Base-by-base conservation (phyloP, 2,888 invertebrate species). In the Girardia tigrina region DNA sequence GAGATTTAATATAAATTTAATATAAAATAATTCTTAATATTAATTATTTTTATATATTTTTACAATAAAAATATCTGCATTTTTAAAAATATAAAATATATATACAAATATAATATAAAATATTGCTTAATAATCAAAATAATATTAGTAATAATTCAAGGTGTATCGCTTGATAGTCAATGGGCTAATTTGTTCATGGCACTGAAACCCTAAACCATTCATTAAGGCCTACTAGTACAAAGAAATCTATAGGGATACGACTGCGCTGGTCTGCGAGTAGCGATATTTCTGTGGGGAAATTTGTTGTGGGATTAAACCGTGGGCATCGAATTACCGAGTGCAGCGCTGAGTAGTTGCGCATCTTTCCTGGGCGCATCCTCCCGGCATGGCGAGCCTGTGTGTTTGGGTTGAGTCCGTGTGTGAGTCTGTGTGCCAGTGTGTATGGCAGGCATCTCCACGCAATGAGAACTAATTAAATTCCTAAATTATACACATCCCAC, bases 131-230 rank as follows among this genome's bases (percentile, higher is more conserved):
- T 56, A 16, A 4, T 8, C n/a, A 56, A 20, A n/a, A 56, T 56
- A 56, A 56, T 56, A 56, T 4, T 12, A 56, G 20, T 56, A 56
- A 56, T 56, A 56, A 56, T 56, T n/a, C 56, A 56, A 56, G 56
- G 56, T 56, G 56, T 56, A 56, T 56, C 23, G 56, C 56, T 56
- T 12, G 4, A 56, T n/a, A 56, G 56, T 56, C 56, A 56, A 23
- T 56, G 56, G 56, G 56, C 56, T 56, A 56, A 56, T 56, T 56
- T 56, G 56, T 56, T 56, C 56, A 56, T 56, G 56, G 56, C 56
- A 56, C 56, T 56, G 56, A 56, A 56, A 56, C 56, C 4, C 56
- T 56, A 56, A 56, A 56, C 56, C 56, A 56, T 56, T 56, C 56
- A 56, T 56, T 56, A 56, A 56, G 56, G 56, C 56, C 56, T 56